phyloP scores from a whole-genome alignment of 1,140 invertebrate genomes.

The Eumaeus atala region DNA sequence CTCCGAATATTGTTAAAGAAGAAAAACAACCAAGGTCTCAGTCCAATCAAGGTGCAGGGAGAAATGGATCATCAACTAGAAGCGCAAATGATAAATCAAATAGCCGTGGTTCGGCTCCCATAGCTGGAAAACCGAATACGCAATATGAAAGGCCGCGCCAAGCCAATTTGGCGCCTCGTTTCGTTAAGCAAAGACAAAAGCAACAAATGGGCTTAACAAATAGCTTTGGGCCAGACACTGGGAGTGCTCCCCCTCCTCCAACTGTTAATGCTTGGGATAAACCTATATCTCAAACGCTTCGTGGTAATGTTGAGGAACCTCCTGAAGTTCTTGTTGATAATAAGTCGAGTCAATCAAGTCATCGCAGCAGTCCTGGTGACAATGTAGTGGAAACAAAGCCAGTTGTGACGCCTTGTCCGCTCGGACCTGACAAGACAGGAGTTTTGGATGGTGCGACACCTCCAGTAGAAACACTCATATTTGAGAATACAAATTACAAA shows the following conservation, averaged over 20 bases:
- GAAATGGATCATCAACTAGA: conserved; percentile 63
- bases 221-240: conserved; percentile 52
- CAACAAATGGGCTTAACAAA: conserved; percentile 57
- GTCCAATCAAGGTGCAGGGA: conserved; percentile 62
- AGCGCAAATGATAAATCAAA: conserved; percentile 69
- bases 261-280: conserved; percentile 90
- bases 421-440: conserved; percentile 63
- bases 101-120: conserved; percentile 50
- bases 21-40: conserved; percentile 67
- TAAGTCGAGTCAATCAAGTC: conserved; percentile 72
- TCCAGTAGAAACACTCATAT: conserved; percentile 91
- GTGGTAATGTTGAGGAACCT: conserved; percentile 68
- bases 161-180: conserved; percentile 83
- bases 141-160: conserved; percentile 77
- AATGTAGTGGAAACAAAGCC: conserved; percentile 68
- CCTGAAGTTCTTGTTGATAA: conserved; percentile 53
- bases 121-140: conserved; percentile 48
- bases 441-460: conserved; percentile 83
- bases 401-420: conserved; percentile 35
- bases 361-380: conserved; percentile 77
- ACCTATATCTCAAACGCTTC: conserved; percentile 80
- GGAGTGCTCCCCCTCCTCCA: conserved; percentile 77
- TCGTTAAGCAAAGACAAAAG: conserved; percentile 82
- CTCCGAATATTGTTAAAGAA: conserved; percentile 51
- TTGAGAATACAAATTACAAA: conserved; percentile 94